Evolutionary conservation across 2,113 vertebrate species (phyloP), one percentile per base, ranked within the genome.

Genomic region (Ondatra zibethicus): DNA sequence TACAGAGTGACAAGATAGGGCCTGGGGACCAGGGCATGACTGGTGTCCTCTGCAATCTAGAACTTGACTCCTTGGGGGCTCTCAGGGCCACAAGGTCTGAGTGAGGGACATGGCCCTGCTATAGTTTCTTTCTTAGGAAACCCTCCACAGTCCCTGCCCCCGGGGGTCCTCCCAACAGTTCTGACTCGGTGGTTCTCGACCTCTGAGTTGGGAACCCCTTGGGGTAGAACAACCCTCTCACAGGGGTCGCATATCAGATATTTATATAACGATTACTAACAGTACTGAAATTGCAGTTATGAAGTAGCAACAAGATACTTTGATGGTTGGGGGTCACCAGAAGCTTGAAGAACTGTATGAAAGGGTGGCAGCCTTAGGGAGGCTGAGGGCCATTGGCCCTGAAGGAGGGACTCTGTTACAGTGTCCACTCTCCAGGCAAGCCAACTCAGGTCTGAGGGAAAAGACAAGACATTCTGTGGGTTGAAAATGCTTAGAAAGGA

Each of bases 1-100:
- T 99, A 98, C 98, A 98, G 99, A 99, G 99, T 99, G 99, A 99
- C 99, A 99, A 99, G 87, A 63, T n/a, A 70, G 2, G n/a, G 61
- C 77, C 87, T 45, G 93, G 80, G 84, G 93, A 47, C 82, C 29
- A 27, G 87, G 55, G 19, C 25, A 2, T 1, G 80, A 42, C 66
- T 19, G 31, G 42, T 25, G 45, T 52, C 68, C 33, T 66, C 27
- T 70, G 68, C 33, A 63, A 55, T 72, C 88, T 89, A 45, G 55
- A 66, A 66, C 89, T 39, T 66, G 75, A 7, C 33, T 91, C 23
- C 61, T 91, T 36, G 6, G 89, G 13, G 75, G 12, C 21, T 55
- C 42, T 68, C 23, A 12, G 0, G 73, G 70, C 9, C 65, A 88
- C 65, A 50, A 0, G 50, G 3, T 7, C 5, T 42, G 58, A 94